A percentile compares a stretch with the other conserved stretches of the same genome.
Conservation (phyloP, 2,113 vertebrate species). For the Setophaga coronata region DNA sequence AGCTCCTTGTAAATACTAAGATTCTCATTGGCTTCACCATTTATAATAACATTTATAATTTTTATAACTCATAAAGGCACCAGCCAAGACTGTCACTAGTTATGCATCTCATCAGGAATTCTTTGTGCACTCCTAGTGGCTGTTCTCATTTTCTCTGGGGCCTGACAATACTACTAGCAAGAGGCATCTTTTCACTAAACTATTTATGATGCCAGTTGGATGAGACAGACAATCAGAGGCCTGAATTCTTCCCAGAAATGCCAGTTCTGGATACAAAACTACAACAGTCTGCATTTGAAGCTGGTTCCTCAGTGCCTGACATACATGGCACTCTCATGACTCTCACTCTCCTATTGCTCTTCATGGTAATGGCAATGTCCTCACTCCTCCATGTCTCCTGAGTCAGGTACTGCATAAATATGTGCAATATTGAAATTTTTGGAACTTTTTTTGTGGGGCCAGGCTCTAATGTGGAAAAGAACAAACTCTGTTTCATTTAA, state of each 20-base stretch:
- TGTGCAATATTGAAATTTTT: background rate
- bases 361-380: background rate
- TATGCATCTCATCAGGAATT: background rate
- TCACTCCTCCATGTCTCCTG: background rate
- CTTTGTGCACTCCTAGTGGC: background rate
- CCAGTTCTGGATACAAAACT: background rate
- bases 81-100: background rate
- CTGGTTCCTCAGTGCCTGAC: background rate
- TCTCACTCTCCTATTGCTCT: background rate
- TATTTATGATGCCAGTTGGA: background rate
- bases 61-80: background rate
- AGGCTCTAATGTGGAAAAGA: background rate
- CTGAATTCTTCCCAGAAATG: background rate
- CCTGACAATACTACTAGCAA: background rate
- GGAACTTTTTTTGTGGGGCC: background rate
- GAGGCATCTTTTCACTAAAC: background rate
- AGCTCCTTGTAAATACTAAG: background rate
- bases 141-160: background rate
- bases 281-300: background rate
- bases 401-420: background rate
- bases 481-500: background rate
- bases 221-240: background rate
- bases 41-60: background rate
- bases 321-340: background rate
- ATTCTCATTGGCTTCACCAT: background rate